Conservation (phyloP, 2,797 vertebrate species). For the Brachyalestes nurse region DNA sequence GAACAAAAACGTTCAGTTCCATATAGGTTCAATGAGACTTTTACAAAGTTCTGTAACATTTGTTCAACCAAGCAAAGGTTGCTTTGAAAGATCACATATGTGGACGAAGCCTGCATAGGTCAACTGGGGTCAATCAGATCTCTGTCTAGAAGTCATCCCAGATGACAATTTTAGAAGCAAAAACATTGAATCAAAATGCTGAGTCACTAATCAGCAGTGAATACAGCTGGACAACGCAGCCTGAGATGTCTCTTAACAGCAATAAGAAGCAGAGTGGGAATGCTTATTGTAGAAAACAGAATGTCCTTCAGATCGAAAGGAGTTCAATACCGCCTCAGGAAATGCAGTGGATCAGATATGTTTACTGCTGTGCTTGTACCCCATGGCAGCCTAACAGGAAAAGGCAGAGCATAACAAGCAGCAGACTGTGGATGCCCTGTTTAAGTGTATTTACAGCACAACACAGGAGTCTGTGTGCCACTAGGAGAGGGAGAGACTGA, state of each 20-base stretch:
- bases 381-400: conserved; percentile 42
- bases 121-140: no score
- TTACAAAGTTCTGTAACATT: no score
- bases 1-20: no score
- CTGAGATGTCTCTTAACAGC: background rate
- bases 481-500: conserved; percentile 36
- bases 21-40: no score
- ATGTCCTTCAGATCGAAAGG: conserved; percentile 71
- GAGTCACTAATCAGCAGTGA: background rate
- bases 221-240: background rate
- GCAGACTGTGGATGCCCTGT: conserved; percentile 31
- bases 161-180: background rate
- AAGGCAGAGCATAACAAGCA: conserved; percentile 39
- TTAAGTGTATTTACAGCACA: conserved; percentile 3
- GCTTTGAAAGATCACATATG: no score
- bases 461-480: conserved; percentile 36
- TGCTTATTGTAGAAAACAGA: conserved; percentile 56
- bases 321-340: conserved; percentile 73
- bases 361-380: conserved; percentile 65
- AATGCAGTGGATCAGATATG: conserved; percentile 60
- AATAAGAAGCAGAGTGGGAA: conserved; percentile 48
- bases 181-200: background rate
- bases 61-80: no score
- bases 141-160: background rate
- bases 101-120: no score